Base-by-base conservation (phyloP, 2,797 vertebrate genomes). In the Acanthiza pusilla region DNA sequence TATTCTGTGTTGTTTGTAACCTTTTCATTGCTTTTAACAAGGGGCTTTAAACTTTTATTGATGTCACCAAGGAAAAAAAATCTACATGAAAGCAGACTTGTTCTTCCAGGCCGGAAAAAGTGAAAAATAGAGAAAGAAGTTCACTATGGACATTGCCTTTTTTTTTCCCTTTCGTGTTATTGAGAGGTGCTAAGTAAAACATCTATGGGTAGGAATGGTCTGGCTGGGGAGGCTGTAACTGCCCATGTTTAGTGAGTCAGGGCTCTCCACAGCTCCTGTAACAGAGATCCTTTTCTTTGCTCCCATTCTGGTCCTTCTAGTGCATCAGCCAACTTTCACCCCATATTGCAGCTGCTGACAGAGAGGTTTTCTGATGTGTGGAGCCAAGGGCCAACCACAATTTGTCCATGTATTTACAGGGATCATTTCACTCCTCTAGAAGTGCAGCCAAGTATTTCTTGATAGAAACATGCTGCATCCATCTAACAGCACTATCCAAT, bases 361-460 rank as follows among this genome's bases (percentile, higher is more conserved):
- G 94, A 94, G 80, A 93, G 88, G 91, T 96, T 95, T 96, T 96
- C 96, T 96, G 91, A 93, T 96, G 85, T 90, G 88, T 79, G 54
- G 91, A 94, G 93, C 91, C 89, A 96, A 82, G 81, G 88, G 88
- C 93, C 94, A 91, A 71, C 94, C 94, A 94, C 89, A 97, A 87
- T 94, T 95, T 94, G 95, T 95, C 93, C 90, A 11, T 96, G 85
- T 96, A 93, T 97, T 97, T 97, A 74, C 67, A 94, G 85, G 91
- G 95, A 94, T 97, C 96, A 87, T 96, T 97, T 96, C 91, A 91
- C 88, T 95, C 67, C 72, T 74, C 74, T 71, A 57, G 94, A 95
- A 93, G 68, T 0, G 0, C 11, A 8, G 94, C 95, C 94, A 96
- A 94, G 47, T 95, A 93, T 73, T 91, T 94, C 93, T 87, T 94